These are phyloP conservation scores for Phaenicophaeus curvirostris DNA, from an alignment of 2,797 vertebrate species.

Conservation along the genomic window DNA sequence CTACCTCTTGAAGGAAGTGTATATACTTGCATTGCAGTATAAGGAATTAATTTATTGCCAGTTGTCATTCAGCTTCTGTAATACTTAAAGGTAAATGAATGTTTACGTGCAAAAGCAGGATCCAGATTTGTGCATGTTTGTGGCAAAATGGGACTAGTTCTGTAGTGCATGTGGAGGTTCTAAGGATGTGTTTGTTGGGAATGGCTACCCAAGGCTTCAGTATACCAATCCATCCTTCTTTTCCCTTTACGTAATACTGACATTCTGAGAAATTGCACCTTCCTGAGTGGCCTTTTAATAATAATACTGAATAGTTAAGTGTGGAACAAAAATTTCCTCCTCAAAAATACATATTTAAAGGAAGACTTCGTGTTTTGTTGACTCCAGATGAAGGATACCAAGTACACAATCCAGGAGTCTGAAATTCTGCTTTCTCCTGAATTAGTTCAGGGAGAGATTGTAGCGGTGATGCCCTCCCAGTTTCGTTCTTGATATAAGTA, in stretches of 20 bases:
- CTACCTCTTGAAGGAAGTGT: neutral
- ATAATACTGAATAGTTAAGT: neutral
- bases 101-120: neutral
- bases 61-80: neutral
- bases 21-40: neutral
- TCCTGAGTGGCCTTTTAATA: neutral
- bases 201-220: neutral
- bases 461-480: neutral
- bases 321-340: neutral
- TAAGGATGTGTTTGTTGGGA: neutral
- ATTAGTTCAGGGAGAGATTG: neutral
- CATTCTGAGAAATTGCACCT: neutral
- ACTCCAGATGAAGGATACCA: neutral
- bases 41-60: neutral
- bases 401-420: neutral
- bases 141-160: neutral
- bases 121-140: neutral
- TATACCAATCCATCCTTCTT: neutral
- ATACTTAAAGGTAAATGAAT: neutral
- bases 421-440: neutral
- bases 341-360: neutral
- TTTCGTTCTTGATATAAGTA: neutral
- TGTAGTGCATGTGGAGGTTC: neutral
- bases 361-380: neutral
- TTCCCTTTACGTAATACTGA: neutral